A percentile compares a stretch with the other conserved stretches of the same genome.
phyloP scores from a whole-genome alignment of 64 coral and sea anemone species.

The Trachythela sp. region DNA sequence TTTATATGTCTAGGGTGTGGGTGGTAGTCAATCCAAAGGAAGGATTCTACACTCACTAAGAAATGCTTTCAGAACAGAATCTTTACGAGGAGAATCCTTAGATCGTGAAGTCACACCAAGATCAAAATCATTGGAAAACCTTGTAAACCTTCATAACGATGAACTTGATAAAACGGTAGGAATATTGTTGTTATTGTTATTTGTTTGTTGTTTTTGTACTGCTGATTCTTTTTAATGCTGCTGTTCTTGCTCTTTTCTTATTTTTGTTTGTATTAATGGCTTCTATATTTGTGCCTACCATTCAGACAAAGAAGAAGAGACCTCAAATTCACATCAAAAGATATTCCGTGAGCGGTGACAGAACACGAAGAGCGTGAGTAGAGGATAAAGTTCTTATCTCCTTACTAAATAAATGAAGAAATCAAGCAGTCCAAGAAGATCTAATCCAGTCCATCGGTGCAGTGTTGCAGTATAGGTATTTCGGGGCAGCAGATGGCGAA shows the following conservation, averaged over 20 bases:
- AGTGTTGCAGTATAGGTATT: no score
- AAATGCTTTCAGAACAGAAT: background rate
- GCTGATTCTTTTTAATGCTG: background rate
- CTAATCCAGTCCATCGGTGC: no score
- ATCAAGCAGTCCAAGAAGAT: no score
- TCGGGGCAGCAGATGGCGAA: no score
- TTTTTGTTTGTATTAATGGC: no score
- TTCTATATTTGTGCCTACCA: no score
- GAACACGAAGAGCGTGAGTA: background rate
- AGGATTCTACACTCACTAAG: background rate
- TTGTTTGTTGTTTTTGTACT: background rate
- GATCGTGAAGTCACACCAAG: background rate
- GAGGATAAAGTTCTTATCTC: background rate
- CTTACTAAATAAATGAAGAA: no score
- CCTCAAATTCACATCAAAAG: background rate
- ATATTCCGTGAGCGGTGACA: background rate
- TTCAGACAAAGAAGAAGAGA: background rate
- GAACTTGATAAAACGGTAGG: conserved; percentile 3
- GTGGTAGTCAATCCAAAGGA: background rate
- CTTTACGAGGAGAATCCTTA: background rate
- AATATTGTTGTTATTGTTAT: background rate
- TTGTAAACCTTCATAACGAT: background rate
- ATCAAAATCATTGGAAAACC: conserved; percentile 19
- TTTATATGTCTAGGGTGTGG: background rate
- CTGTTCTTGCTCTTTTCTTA: background rate